Percentiles rank a stretch among this genome's conserved stretches.
phyloP scores from a whole-genome alignment of 2,888 invertebrate species.

The Petrophora chlorosata region DNA sequence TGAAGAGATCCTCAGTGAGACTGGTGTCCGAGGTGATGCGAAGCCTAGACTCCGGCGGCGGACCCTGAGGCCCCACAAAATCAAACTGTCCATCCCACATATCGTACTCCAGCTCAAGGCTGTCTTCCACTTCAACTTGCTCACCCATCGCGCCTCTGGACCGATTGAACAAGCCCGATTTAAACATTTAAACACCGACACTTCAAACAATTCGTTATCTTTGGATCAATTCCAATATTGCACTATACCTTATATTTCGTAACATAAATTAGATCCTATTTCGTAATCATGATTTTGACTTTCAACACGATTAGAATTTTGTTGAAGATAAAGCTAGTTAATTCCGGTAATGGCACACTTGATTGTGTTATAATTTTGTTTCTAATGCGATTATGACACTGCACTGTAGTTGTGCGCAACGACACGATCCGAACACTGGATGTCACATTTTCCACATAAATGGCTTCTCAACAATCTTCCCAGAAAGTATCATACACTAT shows the following conservation, averaged over 20 bases:
- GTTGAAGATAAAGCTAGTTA: constrained; percentile 62
- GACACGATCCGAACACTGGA: constrained; percentile 47
- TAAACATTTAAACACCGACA: constrained; percentile 71
- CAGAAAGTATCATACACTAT: constrained; percentile 20
- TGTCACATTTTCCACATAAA: constrained; percentile 64
- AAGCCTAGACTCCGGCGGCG: constrained; percentile 59
- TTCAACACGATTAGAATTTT: constrained; percentile 66
- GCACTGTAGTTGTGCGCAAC: constrained; percentile 48
- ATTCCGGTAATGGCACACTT: constrained; percentile 69
- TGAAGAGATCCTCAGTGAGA: constrained; percentile 76
- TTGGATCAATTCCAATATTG: constrained; percentile 74
- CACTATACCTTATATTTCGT: constrained; percentile 50
- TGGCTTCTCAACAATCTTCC: constrained; percentile 38
- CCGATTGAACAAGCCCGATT: constrained; percentile 74
- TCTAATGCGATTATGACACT: constrained; percentile 49
- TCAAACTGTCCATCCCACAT: constrained; percentile 96
- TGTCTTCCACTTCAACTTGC: constrained; percentile 79
- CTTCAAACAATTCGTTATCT: constrained; percentile 50
- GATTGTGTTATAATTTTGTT: constrained; percentile 38
- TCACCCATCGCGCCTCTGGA: constrained; percentile 75
- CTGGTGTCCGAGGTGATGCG: constrained; percentile 72
- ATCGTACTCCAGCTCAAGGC: constrained; percentile 91
- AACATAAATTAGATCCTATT: constrained; percentile 48
- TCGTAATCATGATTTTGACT: constrained; percentile 55
- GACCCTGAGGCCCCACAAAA: constrained; percentile 87